Conservation (phyloP, 1,140 invertebrate species). For the Scaptomyza montana region DNA sequence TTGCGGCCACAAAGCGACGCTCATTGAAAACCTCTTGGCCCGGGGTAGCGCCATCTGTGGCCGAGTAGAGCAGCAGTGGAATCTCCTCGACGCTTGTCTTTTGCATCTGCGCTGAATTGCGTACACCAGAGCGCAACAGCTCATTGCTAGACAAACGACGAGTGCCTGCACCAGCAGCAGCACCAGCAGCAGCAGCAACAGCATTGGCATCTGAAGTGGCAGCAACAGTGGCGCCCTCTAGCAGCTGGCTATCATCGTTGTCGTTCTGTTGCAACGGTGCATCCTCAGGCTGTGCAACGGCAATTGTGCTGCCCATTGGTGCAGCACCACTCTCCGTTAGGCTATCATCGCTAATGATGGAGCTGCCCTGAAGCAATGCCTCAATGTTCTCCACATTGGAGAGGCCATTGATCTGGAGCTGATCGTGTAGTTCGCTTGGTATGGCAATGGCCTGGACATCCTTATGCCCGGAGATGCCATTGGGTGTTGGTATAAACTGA, state of each 20-base stretch:
- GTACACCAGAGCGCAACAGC: constrained; percentile 62
- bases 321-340: constrained; percentile 22
- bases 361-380: constrained; percentile 68
- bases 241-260: constrained; percentile 71
- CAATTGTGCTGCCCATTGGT: constrained; percentile 60
- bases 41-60: constrained; percentile 52
- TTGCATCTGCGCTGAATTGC: constrained; percentile 59
- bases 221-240: constrained; percentile 48
- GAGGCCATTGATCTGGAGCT: constrained; percentile 72
- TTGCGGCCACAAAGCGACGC: constrained; percentile 67
- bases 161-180: constrained; percentile 12
- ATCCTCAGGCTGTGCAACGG: constrained; percentile 70
- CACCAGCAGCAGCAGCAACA: neutral
- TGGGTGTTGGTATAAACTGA: constrained; percentile 79
- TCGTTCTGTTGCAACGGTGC: constrained; percentile 63
- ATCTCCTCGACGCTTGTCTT: constrained; percentile 79
- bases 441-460: constrained; percentile 81
- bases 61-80: constrained; percentile 74
- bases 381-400: constrained; percentile 80
- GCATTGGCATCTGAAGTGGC: neutral
- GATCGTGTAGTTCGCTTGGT: constrained; percentile 74
- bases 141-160: constrained; percentile 64
- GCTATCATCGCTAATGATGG: constrained; percentile 42
- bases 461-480: constrained; percentile 78
- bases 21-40: constrained; percentile 41